Evolutionary conservation across 2,888 invertebrate species (phyloP).

Genomic region (Catocala nupta): DNA sequence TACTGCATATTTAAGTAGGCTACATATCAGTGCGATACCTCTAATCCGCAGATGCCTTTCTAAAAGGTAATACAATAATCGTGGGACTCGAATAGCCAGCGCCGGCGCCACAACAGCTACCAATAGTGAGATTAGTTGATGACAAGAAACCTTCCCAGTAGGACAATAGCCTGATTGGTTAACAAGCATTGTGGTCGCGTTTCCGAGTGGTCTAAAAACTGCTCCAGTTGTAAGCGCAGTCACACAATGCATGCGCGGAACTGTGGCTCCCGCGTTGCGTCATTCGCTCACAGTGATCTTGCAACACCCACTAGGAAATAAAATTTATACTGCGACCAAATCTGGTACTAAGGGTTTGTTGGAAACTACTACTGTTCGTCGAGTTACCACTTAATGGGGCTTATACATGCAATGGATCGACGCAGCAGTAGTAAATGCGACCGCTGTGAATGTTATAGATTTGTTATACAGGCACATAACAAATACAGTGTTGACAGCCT

Average conservation of each 20-base stretch:
- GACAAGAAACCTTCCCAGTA: neutral
- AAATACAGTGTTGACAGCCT: no score
- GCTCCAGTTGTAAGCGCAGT: no score
- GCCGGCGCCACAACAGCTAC: neutral
- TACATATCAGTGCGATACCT: no score
- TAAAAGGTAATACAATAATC: slow-evolving; percentile 20
- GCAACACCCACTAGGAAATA: slow-evolving; percentile 1
- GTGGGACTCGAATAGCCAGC: no score
- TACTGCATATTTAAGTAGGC: no score
- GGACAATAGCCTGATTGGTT: slow-evolving; percentile 12
- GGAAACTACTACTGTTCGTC: no score
- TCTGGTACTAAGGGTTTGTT: no score
- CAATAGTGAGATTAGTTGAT: neutral
- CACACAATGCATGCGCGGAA: neutral
- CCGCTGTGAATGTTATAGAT: no score
- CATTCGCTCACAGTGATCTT: neutral
- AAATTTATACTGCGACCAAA: neutral
- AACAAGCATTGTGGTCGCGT: neutral
- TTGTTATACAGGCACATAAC: no score
- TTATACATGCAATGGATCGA: no score
- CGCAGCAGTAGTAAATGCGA: no score
- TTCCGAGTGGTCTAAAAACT: slow-evolving; percentile 6
- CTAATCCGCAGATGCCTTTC: slow-evolving; percentile 25
- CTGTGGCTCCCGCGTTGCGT: neutral
- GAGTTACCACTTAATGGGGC: no score